Evolutionary conservation across 2,888 invertebrate genomes (phyloP).

Genomic region (Andrena minutula): DNA sequence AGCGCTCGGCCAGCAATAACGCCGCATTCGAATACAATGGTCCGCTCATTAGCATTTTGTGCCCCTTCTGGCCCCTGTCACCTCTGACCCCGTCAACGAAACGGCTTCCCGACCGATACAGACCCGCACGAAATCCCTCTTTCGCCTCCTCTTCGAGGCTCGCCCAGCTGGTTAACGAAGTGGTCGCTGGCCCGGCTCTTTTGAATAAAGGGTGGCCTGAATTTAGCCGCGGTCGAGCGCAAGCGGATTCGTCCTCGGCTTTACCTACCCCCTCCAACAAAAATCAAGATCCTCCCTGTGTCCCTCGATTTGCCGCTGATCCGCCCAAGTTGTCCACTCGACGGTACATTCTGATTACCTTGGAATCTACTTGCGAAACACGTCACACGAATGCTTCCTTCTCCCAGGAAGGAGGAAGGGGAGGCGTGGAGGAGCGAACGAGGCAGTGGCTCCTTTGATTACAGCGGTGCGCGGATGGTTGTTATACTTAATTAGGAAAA

Average conservation of each 20-base stretch:
- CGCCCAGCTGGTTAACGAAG: constrained; percentile 51
- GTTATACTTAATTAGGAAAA: constrained; percentile 57
- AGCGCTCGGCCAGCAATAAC: constrained; percentile 46
- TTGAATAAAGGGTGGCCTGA: constrained; percentile 29
- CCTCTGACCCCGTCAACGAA: constrained; percentile 76
- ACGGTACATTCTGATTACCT: not conserved
- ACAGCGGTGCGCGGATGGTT: constrained; percentile 34
- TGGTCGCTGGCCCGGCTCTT: constrained; percentile 24
- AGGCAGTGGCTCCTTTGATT: constrained; percentile 35
- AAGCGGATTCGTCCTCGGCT: constrained; percentile 15
- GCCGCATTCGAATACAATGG: constrained; percentile 81
- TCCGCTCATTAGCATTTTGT: constrained; percentile 79
- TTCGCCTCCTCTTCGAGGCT: constrained; percentile 21
- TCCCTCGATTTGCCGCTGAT: not conserved
- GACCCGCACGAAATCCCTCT: constrained; percentile 31
- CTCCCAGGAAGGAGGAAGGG: not conserved
- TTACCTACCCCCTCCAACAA: not conserved
- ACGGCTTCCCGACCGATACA: constrained; percentile 59
- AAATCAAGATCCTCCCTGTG: constrained; percentile 26
- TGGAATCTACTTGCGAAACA: not conserved
- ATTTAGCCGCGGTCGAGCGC: constrained; percentile 5
- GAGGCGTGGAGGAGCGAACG: not conserved
- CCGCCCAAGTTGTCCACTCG: not conserved
- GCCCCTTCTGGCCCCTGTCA: constrained; percentile 75
- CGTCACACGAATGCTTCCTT: constrained; percentile 5